Percentiles rank a stretch among this genome's conserved stretches.
These are phyloP conservation scores for Pseudochirops cupreus DNA, from an alignment of 2,797 vertebrate species.

Conservation along the genomic window DNA sequence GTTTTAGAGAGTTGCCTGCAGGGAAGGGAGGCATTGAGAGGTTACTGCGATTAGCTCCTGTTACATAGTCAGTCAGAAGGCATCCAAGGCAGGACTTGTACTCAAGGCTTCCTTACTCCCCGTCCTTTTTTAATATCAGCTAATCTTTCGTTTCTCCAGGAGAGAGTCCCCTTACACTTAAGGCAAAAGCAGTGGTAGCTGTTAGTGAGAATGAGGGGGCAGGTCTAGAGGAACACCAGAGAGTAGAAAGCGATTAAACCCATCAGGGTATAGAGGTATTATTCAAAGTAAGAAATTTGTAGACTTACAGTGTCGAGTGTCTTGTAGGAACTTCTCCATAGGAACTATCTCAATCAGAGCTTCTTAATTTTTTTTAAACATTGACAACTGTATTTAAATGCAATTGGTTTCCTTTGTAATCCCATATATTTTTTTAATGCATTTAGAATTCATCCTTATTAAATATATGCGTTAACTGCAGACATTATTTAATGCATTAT, in stretches of 20 bases:
- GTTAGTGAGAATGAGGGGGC: neutral
- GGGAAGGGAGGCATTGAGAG: neutral
- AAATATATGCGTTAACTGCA: neutral
- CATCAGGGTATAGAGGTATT: neutral
- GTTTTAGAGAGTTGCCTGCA: neutral
- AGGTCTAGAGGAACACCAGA: neutral
- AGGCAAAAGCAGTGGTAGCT: neutral
- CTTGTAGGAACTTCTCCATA: neutral
- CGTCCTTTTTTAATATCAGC: neutral
- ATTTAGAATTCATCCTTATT: neutral
- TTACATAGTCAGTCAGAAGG: neutral
- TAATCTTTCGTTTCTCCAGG: neutral
- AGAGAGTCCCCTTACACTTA: neutral
- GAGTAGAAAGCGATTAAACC: neutral
- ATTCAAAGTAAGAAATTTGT: neutral
- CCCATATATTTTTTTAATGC: neutral
- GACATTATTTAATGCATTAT: neutral
- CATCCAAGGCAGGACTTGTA: neutral
- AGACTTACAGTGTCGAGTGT: neutral
- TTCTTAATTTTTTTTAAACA: neutral
- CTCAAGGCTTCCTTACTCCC: neutral
- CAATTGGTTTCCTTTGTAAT: neutral
- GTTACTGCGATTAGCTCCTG: neutral
- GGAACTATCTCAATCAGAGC: neutral
- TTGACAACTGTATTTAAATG: neutral